A percentile compares a stretch with the other conserved stretches of the same genome.
Conservation (phyloP, 2,888 invertebrate species). For the Troilus luridus region DNA sequence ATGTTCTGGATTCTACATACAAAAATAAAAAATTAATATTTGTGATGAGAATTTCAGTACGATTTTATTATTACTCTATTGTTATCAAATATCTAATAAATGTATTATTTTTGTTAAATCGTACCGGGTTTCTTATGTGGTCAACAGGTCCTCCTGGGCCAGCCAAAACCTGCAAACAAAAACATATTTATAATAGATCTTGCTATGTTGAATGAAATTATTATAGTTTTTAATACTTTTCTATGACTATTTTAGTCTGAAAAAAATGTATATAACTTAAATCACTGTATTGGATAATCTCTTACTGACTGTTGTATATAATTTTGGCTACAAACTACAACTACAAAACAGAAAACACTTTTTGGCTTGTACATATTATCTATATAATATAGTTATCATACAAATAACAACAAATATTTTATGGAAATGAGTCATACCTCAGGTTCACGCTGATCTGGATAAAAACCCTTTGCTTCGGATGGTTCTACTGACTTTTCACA, state of each 20-base stretch:
- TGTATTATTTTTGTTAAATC: background rate
- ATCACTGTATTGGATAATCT: too few species aligned
- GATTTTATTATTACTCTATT: too few species aligned
- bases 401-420: background rate
- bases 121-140: slow-evolving; percentile 53
- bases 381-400: too few species aligned
- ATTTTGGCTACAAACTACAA: too few species aligned
- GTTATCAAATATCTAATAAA: background rate
- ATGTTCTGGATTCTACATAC: background rate
- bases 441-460: slow-evolving; percentile 36
- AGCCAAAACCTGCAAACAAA: slow-evolving; percentile 68
- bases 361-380: too few species aligned
- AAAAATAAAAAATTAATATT: background rate
- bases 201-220: too few species aligned
- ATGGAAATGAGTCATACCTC: slow-evolving; percentile 35
- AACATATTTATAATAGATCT: background rate
- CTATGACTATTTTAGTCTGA: too few species aligned
- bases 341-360: too few species aligned
- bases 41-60: background rate
- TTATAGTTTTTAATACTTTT: too few species aligned
- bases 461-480: slow-evolving; percentile 52
- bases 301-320: too few species aligned
- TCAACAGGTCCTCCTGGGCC: slow-evolving; percentile 70
- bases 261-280: too few species aligned
- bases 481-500: slow-evolving; percentile 71